Conservation (phyloP, 2,888 invertebrate genomes). For the Diarsia rubi region DNA sequence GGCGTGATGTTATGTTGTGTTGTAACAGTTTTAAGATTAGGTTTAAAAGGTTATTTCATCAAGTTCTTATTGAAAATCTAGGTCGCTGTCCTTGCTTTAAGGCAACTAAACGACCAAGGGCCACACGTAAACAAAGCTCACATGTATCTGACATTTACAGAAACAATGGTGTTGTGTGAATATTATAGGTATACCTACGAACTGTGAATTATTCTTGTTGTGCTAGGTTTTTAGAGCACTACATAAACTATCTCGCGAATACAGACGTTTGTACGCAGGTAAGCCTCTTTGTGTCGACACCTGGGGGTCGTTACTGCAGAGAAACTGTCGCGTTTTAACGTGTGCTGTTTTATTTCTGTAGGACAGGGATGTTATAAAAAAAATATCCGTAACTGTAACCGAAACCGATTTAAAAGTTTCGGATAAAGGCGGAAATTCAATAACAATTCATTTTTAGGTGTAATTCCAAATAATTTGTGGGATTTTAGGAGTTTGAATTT, state of each 20-base stretch:
- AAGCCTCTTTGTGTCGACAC: conserved; percentile 53
- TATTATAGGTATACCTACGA: conserved; percentile 16
- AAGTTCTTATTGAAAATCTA: conserved; percentile 22
- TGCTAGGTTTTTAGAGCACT: conserved; percentile 46
- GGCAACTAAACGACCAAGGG: conserved; percentile 19
- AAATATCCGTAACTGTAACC: too few relatives aligned
- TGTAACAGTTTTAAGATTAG: too few relatives aligned
- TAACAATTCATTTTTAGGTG: too few relatives aligned
- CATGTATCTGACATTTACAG: conserved; percentile 41
- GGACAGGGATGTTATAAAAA: not conserved
- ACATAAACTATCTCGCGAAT: conserved; percentile 50
- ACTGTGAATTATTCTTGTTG: conserved; percentile 45
- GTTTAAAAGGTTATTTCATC: too few relatives aligned
- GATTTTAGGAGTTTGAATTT: too few relatives aligned
- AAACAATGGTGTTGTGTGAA: conserved; percentile 40
- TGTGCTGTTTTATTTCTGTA: conserved; percentile 56
- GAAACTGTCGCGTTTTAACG: conserved; percentile 53
- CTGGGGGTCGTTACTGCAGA: conserved; percentile 59
- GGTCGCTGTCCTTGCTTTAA: conserved; percentile 23
- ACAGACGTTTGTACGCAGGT: conserved; percentile 43
- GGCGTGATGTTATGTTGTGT: too few relatives aligned
- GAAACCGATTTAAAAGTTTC: too few relatives aligned
- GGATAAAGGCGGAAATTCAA: too few relatives aligned
- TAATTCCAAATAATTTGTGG: too few relatives aligned
- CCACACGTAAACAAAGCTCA: conserved; percentile 25